Conservation (phyloP, 2,797 vertebrate genomes). For the Dallia pectoralis region DNA sequence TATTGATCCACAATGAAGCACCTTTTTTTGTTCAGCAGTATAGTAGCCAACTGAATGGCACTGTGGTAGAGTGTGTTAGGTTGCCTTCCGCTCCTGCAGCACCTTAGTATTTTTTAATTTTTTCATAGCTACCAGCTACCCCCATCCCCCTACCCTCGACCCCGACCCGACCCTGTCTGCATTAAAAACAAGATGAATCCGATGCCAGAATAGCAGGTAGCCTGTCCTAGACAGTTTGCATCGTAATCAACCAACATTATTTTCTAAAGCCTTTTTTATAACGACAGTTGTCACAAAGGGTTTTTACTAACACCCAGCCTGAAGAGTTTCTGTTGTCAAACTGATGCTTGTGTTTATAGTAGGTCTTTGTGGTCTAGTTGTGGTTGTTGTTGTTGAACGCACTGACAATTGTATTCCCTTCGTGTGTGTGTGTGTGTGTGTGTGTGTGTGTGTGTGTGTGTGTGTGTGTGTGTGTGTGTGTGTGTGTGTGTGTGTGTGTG, state of each 20-base stretch:
- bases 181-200: neutral
- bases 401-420: neutral
- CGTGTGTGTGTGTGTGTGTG: neutral
- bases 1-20: neutral
- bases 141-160: neutral
- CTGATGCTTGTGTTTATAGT: neutral
- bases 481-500: too few species aligned
- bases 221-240: neutral
- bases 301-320: too few species aligned
- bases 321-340: neutral
- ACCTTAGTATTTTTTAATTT: neutral
- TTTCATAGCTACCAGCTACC: neutral
- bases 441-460: neutral
- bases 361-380: neutral
- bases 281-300: neutral
- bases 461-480: too few species aligned
- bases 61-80: neutral
- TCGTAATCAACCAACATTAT: too few species aligned
- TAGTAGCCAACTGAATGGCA: neutral
- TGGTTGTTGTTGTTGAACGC: neutral
- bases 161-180: neutral
- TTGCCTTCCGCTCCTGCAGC: neutral
- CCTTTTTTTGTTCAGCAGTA: neutral
- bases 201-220: neutral
- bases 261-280: neutral